phyloP scores from a whole-genome alignment of 2,113 vertebrate species.

The Sula dactylatra region DNA sequence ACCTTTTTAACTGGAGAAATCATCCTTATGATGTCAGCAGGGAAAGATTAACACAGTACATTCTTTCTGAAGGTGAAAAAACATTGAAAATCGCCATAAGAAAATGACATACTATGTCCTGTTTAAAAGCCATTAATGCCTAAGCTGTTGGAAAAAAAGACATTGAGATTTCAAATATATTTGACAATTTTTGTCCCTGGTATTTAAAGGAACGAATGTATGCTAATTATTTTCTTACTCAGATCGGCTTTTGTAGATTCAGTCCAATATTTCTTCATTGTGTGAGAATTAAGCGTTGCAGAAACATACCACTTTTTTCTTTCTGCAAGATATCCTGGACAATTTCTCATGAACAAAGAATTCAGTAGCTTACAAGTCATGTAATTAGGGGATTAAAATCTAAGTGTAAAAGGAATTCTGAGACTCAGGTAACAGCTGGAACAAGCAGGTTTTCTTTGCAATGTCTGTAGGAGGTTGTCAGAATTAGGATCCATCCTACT shows the following conservation, averaged over 20 bases:
- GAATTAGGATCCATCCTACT: background rate
- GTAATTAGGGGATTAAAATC: constrained; percentile 46
- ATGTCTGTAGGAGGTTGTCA: background rate
- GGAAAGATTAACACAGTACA: background rate
- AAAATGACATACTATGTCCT: constrained; percentile 5
- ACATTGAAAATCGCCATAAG: constrained; percentile 28
- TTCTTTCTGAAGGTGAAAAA: constrained; percentile 29
- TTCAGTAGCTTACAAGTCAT: background rate
- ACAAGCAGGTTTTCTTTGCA: background rate
- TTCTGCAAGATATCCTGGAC: background rate
- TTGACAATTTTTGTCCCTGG: background rate
- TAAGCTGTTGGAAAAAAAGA: background rate
- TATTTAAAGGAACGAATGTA: background rate
- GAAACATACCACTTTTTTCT: background rate
- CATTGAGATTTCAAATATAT: background rate
- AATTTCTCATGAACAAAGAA: background rate
- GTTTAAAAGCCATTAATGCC: constrained; percentile 29
- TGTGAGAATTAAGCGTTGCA: background rate
- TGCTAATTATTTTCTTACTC: constrained; percentile 11
- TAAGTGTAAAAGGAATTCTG: background rate
- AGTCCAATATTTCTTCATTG: background rate
- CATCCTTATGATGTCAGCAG: background rate
- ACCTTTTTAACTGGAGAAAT: background rate
- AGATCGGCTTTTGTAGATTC: background rate
- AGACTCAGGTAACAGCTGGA: background rate